A percentile compares a stretch with the other conserved stretches of the same genome.
These are phyloP conservation scores for Xiphophorus birchmanni DNA, from an alignment of 2,797 vertebrate genomes.

Conservation along the genomic window DNA sequence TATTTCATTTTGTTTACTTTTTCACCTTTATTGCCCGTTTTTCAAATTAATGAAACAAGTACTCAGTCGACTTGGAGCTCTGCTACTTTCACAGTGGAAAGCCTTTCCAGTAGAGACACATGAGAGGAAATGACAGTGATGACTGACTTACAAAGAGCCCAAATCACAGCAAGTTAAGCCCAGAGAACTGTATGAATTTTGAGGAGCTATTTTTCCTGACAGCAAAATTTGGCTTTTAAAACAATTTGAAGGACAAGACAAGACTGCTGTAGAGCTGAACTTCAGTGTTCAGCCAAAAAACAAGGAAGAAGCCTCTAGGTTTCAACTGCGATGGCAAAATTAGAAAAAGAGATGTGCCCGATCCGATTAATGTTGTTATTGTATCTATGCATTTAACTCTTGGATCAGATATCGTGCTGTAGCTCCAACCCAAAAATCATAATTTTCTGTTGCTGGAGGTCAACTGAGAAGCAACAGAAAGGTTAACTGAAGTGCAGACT, in stretches of 20 bases:
- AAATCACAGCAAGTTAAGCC: neutral
- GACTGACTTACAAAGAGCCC: neutral
- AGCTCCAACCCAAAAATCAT: neutral
- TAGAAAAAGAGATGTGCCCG: neutral
- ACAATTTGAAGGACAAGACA: neutral
- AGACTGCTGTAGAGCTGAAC: neutral
- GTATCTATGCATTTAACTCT: neutral
- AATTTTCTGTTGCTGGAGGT: neutral
- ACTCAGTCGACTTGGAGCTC: conserved; percentile 22
- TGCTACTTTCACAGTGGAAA: conserved; percentile 6
- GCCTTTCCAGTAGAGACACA: neutral
- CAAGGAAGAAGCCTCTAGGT: neutral
- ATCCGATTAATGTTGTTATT: neutral
- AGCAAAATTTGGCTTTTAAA: conserved; percentile 4
- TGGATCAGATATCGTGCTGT: neutral
- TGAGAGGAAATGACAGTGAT: conserved; percentile 8
- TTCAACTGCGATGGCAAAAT: neutral
- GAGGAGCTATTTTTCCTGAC: neutral
- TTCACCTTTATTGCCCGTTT: neutral
- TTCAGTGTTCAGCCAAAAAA: neutral
- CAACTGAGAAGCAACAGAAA: neutral
- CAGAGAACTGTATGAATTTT: neutral
- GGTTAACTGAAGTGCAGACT: neutral
- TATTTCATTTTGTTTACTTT: conserved; percentile 5
- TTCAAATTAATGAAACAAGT: conserved; percentile 17